Conservation (phyloP, 2,113 vertebrate genomes). For the Sturnus vulgaris region DNA sequence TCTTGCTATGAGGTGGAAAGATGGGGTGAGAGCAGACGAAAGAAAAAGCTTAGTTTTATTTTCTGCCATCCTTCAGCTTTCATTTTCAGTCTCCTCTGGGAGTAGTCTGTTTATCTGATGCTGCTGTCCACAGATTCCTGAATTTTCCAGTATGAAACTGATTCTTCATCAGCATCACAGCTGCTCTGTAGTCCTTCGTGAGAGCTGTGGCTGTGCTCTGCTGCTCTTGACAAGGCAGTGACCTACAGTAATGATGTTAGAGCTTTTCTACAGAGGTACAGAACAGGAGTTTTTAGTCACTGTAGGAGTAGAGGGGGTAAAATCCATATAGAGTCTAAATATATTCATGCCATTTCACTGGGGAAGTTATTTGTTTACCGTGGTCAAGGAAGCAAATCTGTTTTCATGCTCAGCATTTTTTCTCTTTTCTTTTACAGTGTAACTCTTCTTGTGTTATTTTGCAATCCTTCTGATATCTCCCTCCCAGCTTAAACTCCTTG, state of each 20-base stretch:
- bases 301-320: neutral
- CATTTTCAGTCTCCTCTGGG: neutral
- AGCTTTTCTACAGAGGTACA: neutral
- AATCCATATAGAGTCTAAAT: neutral
- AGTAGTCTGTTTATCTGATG: neutral
- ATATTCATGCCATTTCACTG: neutral
- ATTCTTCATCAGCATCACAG: neutral
- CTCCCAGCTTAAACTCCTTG: neutral
- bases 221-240: neutral
- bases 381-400: neutral
- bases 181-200: neutral
- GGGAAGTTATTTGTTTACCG: neutral
- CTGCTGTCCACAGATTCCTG: neutral
- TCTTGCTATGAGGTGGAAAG: neutral
- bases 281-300: neutral
- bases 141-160: neutral
- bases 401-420: conserved; percentile 4
- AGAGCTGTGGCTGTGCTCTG: neutral
- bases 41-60: neutral
- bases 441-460: neutral
- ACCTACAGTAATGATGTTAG: neutral
- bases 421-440: neutral
- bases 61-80: neutral
- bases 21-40: neutral
- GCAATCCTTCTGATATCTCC: neutral